Percentiles rank a stretch among this genome's conserved stretches.
These are phyloP conservation scores for Alligator mississippiensis DNA, from an alignment of 2,113 vertebrate genomes.

Conservation along the genomic window DNA sequence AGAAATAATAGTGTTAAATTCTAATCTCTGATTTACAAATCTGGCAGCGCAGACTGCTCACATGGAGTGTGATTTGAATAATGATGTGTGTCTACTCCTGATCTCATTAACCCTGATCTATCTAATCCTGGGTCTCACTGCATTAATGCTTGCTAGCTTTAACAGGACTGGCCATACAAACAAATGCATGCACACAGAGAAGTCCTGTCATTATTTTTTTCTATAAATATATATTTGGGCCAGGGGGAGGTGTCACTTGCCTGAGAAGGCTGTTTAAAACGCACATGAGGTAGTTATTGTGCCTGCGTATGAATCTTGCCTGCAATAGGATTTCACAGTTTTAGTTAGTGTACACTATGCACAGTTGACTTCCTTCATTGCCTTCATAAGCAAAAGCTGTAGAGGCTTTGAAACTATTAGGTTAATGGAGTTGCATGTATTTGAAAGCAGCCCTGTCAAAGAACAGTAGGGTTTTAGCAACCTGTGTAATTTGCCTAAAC, in stretches of 20 bases:
- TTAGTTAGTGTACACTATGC: not conserved
- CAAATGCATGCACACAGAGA: not conserved
- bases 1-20: slow-evolving; percentile 48
- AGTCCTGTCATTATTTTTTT: not conserved
- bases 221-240: too few species aligned
- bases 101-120: slow-evolving; percentile 62
- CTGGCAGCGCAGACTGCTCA: not conserved
- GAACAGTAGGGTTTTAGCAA: not conserved
- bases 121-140: slow-evolving; percentile 51
- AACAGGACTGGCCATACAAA: slow-evolving; percentile 39
- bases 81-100: slow-evolving; percentile 50
- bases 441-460: not conserved
- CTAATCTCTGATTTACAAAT: slow-evolving; percentile 62
- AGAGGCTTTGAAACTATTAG: not conserved
- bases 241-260: not conserved
- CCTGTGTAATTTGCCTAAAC: not conserved
- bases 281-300: not conserved
- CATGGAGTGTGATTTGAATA: slow-evolving; percentile 53
- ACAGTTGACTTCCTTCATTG: not conserved
- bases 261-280: not conserved
- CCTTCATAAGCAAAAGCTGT: not conserved
- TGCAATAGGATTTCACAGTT: not conserved
- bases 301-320: not conserved
- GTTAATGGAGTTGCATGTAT: not conserved
- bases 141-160: slow-evolving; percentile 52